Conservation (phyloP, 1,140 invertebrate genomes). For the Medauroidea extradentata region DNA sequence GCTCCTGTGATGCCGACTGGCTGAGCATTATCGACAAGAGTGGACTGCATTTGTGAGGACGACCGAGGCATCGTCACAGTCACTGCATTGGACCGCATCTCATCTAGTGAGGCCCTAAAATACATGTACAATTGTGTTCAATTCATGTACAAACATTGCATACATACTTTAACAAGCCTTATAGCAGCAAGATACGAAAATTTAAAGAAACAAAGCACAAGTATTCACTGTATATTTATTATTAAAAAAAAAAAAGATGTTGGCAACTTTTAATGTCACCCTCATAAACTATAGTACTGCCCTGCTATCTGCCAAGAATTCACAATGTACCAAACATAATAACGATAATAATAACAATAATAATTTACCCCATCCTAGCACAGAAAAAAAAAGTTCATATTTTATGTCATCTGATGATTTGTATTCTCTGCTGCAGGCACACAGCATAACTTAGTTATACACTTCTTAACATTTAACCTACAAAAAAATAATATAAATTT, state of each 20-base stretch:
- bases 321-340: too few relatives aligned
- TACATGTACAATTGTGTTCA: background rate
- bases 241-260: background rate
- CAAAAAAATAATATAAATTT: too few relatives aligned
- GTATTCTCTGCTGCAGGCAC: too few relatives aligned
- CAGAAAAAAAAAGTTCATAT: too few relatives aligned
- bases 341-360: too few relatives aligned
- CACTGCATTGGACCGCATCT: conserved; percentile 66
- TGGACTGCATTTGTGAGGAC: conserved; percentile 53
- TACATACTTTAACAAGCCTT: background rate
- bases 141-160: background rate
- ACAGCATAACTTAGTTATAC: too few relatives aligned
- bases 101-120: conserved; percentile 64
- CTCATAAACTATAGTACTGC: background rate
- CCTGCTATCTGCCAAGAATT: too few relatives aligned
- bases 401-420: too few relatives aligned
- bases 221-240: background rate
- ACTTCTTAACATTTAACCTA: too few relatives aligned
- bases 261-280: background rate
- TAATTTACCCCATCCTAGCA: too few relatives aligned
- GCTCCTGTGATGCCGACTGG: conserved; percentile 65
- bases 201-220: background rate
- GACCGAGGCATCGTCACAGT: conserved; percentile 34
- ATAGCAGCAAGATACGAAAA: conserved; percentile 2
- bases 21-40: conserved; percentile 70